Base-by-base conservation (phyloP, 2,113 vertebrate species). In the Pyxicephalus adspersus region DNA sequence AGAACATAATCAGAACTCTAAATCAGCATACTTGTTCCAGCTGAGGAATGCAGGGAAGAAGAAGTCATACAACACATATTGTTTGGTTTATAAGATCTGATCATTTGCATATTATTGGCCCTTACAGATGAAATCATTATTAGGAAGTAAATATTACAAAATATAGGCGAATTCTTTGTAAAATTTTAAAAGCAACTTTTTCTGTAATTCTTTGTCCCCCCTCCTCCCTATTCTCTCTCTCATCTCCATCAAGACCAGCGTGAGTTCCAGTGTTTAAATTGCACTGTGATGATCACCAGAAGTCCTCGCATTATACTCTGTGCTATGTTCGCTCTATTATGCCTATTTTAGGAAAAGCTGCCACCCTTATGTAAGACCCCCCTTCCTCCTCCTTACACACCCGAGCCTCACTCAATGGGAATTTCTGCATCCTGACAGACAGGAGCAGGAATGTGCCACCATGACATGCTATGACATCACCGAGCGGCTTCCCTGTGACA, bases 301-400 rank as follows among this genome's bases (percentile, higher is more conserved):
- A 45, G 61, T 15, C 80, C 61, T 31, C 55, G 18, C 79, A 34
- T 61, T 81, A 29, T 74, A 38, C 60, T 65, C 70, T 6, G 58
- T 38, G 79, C 79, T 65, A 55, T 82, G 80, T n/a, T 34, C 60
- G 51, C 17, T 64, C 50, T 55, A 38, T 57, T 74, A 75, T 82
- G 70, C 74, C 80, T 82, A 82, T 82, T 82, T 82, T 82, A 82
- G 80, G 80, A 82, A 82, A 65, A 82, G 80, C 80, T 75, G 80
- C 71, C 61, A 65, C 61, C 55, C 61, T 82, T 82, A 82, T 71
- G 71, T 75, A 66, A 82, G 70, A 20, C 70, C 4, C 61, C 29
- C 71, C 60, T 57, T 57, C 55, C 71, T 64, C 60, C 58, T 63
- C 60, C 26, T 22, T 57, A 78, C 76, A 66, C 63, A 66, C 63